A percentile compares a stretch with the other conserved stretches of the same genome.
Evolutionary conservation across 2,113 vertebrate species (phyloP).

Genomic region (Muscicapa adusta): DNA sequence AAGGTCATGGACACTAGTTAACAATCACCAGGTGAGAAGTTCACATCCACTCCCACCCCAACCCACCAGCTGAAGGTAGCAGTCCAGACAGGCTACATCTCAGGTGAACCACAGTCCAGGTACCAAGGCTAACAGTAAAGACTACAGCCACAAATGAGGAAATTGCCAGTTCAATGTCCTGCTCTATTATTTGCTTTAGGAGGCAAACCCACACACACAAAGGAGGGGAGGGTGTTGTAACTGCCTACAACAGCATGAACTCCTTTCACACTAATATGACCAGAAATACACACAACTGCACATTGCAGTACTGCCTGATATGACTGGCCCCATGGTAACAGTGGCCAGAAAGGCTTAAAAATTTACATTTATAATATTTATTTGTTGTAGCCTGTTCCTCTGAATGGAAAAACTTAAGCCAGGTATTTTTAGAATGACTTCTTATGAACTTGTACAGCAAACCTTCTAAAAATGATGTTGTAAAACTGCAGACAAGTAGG

Average conservation of each 20-base stretch:
- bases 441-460: neutral
- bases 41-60: neutral
- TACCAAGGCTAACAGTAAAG: neutral
- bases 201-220: neutral
- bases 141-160: neutral
- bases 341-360: neutral
- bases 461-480: conserved; percentile 93
- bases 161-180: neutral
- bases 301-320: neutral
- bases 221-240: neutral
- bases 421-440: neutral
- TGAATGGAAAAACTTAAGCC: neutral
- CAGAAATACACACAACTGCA: neutral
- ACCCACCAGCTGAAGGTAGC: fast-evolving
- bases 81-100: neutral
- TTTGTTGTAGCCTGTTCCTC: neutral
- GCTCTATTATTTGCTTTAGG: neutral
- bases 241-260: neutral
- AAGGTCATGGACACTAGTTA: neutral
- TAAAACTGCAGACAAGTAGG: conserved; percentile 94
- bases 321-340: fast-evolving
- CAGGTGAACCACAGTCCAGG: neutral
- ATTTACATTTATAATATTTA: neutral
- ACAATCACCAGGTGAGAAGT: neutral
- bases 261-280: neutral